Conservation (phyloP, 2,888 invertebrate species). For the Drosophila aldrichi region DNA sequence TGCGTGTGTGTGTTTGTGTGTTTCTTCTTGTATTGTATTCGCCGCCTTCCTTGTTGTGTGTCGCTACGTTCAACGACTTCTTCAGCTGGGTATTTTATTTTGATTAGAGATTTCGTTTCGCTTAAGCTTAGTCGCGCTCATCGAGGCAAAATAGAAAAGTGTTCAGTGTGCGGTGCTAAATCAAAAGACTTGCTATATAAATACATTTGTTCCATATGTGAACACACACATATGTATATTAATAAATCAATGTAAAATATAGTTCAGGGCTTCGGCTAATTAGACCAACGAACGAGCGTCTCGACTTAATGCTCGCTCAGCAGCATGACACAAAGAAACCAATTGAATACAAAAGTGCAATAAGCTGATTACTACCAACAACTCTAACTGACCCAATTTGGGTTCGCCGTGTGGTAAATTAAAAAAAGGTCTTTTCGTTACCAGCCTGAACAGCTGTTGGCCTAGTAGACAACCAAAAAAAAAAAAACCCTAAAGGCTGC, state of each 20-base stretch:
- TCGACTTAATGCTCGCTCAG: constrained; percentile 13
- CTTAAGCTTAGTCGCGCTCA: constrained; percentile 45
- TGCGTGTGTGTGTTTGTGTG: not conserved
- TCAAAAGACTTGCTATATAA: constrained; percentile 33
- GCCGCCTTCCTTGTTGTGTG: constrained; percentile 30
- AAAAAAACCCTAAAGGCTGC: not conserved
- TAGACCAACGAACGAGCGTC: constrained; percentile 47
- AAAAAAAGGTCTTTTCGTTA: constrained; percentile 3
- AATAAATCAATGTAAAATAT: constrained; percentile 49
- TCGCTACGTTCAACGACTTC: constrained; percentile 64
- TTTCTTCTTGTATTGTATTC: constrained; percentile 24
- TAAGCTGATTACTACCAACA: constrained; percentile 56
- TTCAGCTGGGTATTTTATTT: constrained; percentile 60
- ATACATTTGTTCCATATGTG: constrained; percentile 4
- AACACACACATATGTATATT: not conserved
- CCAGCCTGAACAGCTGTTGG: constrained; percentile 12
- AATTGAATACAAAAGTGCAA: constrained; percentile 47
- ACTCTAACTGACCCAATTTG: constrained; percentile 30
- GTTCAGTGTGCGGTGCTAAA: constrained; percentile 25
- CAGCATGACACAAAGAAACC: constrained; percentile 48
- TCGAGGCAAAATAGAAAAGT: constrained; percentile 30
- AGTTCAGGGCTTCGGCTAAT: constrained; percentile 63
- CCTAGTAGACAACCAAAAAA: not conserved
- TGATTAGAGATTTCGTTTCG: constrained; percentile 58
- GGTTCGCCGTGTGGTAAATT: constrained; percentile 1